Conservation (phyloP, 2,113 vertebrate species). For the Nothobranchius furzeri region DNA sequence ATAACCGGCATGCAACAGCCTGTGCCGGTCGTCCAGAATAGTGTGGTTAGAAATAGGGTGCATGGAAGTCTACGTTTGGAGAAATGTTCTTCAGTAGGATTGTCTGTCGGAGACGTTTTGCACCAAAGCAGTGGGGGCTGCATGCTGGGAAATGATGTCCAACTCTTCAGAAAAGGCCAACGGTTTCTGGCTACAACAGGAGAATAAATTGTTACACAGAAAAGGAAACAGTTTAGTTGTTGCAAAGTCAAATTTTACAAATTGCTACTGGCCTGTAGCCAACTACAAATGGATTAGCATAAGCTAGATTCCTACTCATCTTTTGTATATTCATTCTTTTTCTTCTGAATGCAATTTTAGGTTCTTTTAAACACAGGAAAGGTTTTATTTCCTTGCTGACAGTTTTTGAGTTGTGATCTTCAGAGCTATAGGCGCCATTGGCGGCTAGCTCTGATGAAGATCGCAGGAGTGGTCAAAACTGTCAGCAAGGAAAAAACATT, state of each 20-base stretch:
- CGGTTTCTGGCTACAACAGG: constrained; percentile 69
- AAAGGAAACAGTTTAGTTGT: no score
- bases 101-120: constrained; percentile 24
- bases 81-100: neutral
- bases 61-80: constrained; percentile 28
- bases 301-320: no score
- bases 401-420: no score
- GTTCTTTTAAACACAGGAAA: no score
- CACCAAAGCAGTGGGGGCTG: constrained; percentile 30
- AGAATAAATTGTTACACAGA: constrained; percentile 20
- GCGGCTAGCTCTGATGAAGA: no score
- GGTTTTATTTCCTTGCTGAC: no score
- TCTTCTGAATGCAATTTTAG: no score
- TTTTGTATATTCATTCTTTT: no score
- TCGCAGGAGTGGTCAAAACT: no score
- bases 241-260: neutral
- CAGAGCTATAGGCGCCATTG: no score
- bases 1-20: neutral
- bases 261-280: neutral
- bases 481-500: no score
- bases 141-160: constrained; percentile 60
- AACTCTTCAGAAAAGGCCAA: constrained; percentile 77
- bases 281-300: no score
- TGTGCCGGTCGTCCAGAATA: neutral
- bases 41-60: neutral